These are phyloP conservation scores for Paracentrotus lividus DNA, from an alignment of 53 echinoderm and acorn worm species.

Conservation along the genomic window DNA sequence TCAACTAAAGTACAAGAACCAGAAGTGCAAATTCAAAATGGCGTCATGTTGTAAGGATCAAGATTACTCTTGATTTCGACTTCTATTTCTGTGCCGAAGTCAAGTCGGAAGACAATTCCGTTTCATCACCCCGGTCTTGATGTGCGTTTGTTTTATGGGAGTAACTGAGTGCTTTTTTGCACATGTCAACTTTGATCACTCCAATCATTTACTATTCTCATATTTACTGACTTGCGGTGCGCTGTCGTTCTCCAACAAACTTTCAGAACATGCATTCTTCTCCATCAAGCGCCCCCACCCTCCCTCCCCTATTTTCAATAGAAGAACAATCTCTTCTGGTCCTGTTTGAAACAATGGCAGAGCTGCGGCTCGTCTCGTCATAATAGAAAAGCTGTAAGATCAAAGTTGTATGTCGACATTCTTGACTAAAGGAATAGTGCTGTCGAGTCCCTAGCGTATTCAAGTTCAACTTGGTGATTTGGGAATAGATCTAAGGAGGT, in stretches of 20 bases:
- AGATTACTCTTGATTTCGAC: slow-evolving; percentile 35
- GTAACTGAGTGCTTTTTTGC: slow-evolving; percentile 64
- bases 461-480: slow-evolving; percentile 45
- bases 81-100: slow-evolving; percentile 61
- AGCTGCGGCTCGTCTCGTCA: background rate
- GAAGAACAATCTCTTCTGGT: slow-evolving; percentile 8
- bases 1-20: background rate
- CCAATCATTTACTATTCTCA: slow-evolving; percentile 32
- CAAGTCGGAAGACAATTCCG: slow-evolving; percentile 34
- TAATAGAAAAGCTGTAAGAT: background rate
- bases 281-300: background rate
- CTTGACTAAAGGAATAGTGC: slow-evolving; percentile 31
- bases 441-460: slow-evolving; percentile 26
- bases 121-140: slow-evolving; percentile 54
- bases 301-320: background rate
- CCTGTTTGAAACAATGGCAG: slow-evolving; percentile 6
- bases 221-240: slow-evolving; percentile 50
- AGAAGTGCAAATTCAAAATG: slow-evolving; percentile 55
- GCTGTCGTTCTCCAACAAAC: slow-evolving; percentile 19
- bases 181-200: slow-evolving; percentile 62
- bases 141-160: slow-evolving; percentile 53
- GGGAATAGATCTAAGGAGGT: slow-evolving; percentile 46
- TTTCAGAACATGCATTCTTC: slow-evolving; percentile 41
- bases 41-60: slow-evolving; percentile 14
- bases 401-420: slow-evolving; percentile 40